Conservation (phyloP, 23 tunicate genomes). For the Aplidium turbinatum region DNA sequence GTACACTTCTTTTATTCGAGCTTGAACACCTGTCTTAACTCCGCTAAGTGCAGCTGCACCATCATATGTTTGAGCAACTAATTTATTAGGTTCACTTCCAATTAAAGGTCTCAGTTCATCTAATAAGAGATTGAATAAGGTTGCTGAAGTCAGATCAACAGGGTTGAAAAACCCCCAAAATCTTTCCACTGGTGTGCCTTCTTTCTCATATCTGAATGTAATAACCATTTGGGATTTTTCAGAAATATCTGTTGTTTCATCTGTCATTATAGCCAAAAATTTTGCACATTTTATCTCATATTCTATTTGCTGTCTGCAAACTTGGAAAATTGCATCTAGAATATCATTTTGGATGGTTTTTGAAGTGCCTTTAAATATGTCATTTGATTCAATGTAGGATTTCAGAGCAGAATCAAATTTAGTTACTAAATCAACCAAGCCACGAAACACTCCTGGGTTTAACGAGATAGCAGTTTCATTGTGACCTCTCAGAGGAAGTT, state of each 20-base stretch:
- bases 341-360: constrained; percentile 1
- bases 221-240: constrained; percentile 7
- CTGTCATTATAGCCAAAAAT: constrained; percentile 5
- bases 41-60: constrained; percentile 4
- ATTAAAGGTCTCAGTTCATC: not conserved
- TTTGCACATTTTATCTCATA: not conserved
- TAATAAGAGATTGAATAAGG: not conserved
- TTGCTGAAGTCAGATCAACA: constrained; percentile 8
- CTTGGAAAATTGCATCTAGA: not conserved
- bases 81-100: no score
- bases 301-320: not conserved
- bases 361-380: constrained; percentile 8
- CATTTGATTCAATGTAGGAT: not conserved
- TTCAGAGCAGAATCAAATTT: constrained; percentile 11
- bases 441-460: constrained; percentile 14
- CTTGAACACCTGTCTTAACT: not conserved
- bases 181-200: constrained; percentile 7
- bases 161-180: constrained; percentile 28
- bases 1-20: not conserved
- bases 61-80: constrained; percentile 6
- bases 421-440: not conserved
- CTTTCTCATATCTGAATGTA: not conserved
- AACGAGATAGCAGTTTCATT: not conserved
- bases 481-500: constrained; percentile 20
- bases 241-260: not conserved